These are phyloP conservation scores for Parapsyche elsis DNA, from an alignment of 1,140 invertebrate genomes.

Conservation along the genomic window DNA sequence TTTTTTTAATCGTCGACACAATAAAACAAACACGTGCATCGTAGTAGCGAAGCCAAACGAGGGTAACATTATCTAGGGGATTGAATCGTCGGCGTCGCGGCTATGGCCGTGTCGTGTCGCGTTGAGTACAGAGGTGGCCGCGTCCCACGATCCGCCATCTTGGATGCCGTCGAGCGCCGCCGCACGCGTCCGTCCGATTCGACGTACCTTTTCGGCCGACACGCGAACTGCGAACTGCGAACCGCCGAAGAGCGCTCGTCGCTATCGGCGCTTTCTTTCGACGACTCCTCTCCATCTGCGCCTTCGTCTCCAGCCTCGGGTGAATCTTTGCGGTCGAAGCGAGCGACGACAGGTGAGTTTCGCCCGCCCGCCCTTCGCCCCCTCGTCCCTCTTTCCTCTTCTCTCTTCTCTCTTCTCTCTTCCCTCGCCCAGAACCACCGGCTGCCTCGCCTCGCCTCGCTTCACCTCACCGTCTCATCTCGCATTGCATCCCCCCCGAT, in stretches of 20 bases:
- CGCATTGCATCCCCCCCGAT: background rate
- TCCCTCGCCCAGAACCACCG: constrained; percentile 56
- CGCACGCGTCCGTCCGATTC: constrained; percentile 59
- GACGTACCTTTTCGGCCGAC: background rate
- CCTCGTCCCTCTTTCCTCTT: background rate
- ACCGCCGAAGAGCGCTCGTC: background rate
- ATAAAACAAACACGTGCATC: too few species aligned
- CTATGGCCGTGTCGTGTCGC: background rate
- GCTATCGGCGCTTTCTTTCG: too few species aligned
- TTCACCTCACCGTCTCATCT: background rate
- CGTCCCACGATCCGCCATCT: constrained; percentile 44
- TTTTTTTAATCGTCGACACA: too few species aligned
- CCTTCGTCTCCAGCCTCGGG: background rate
- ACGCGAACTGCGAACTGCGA: background rate
- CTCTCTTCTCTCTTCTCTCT: background rate
- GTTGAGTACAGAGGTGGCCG: constrained; percentile 9
- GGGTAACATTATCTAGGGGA: too few species aligned
- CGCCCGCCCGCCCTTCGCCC: background rate
- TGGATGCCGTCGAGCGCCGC: constrained; percentile 48
- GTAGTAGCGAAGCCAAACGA: too few species aligned
- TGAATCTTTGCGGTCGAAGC: background rate
- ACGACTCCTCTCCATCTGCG: background rate
- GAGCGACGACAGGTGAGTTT: background rate
- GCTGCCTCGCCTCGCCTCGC: constrained; percentile 44
- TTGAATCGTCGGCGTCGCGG: too few species aligned